A percentile compares a stretch with the other conserved stretches of the same genome.
Evolutionary conservation across 2,888 invertebrate genomes (phyloP).

Genomic region (Oegoconia quadripuncta): DNA sequence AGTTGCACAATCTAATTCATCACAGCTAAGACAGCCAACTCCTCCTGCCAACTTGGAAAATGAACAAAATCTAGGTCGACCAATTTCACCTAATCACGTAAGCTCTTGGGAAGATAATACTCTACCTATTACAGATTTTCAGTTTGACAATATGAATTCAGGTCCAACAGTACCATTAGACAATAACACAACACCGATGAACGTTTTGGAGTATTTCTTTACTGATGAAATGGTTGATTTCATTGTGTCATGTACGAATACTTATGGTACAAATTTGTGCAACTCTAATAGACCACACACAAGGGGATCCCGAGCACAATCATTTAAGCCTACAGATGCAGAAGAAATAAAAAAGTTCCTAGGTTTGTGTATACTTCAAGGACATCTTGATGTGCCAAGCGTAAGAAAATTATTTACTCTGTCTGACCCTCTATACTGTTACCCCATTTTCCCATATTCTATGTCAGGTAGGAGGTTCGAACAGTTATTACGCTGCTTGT

Average conservation of each 20-base stretch:
- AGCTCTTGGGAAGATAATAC: slow-evolving; percentile 1
- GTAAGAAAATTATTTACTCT: too few species aligned
- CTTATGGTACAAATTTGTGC: slow-evolving; percentile 6
- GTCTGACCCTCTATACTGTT: too few species aligned
- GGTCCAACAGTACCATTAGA: slow-evolving; percentile 8
- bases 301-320: slow-evolving; percentile 4
- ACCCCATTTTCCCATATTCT: too few species aligned
- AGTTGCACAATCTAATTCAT: too few species aligned
- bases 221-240: slow-evolving; percentile 8
- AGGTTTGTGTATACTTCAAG: slow-evolving; percentile 7
- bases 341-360: slow-evolving; percentile 8
- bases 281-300: slow-evolving; percentile 8
- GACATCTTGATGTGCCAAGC: slow-evolving; percentile 8
- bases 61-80: background rate
- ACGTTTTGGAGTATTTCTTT: slow-evolving; percentile 3
- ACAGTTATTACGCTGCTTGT: slow-evolving; percentile 4
- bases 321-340: slow-evolving; percentile 7
- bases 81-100: background rate
- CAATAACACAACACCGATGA: slow-evolving; percentile 4
- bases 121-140: slow-evolving; percentile 7
- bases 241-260: slow-evolving; percentile 9
- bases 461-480: slow-evolving; percentile 9
- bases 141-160: slow-evolving; percentile 3
- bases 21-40: too few species aligned
- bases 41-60: too few species aligned